A percentile compares a stretch with the other conserved stretches of the same genome.
These are phyloP conservation scores for Hirtodrosophila cameraria DNA, from an alignment of 2,888 invertebrate species.

Conservation along the genomic window DNA sequence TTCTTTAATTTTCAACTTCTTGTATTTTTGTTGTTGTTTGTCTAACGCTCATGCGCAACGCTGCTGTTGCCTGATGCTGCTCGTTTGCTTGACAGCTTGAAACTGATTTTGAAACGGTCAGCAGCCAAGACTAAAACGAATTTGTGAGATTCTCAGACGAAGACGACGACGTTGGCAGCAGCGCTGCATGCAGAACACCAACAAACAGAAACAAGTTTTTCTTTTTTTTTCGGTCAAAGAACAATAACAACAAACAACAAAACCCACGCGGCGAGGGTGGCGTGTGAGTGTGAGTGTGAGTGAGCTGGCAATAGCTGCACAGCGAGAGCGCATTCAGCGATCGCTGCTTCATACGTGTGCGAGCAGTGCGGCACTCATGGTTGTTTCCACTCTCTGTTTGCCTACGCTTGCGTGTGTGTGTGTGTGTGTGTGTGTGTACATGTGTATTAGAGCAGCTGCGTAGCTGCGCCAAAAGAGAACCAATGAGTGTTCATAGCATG, in stretches of 20 bases:
- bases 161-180: constrained; percentile 29
- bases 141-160: constrained; percentile 78
- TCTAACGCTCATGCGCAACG: constrained; percentile 49
- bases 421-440: constrained; percentile 13
- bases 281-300: constrained; percentile 38
- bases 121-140: constrained; percentile 77
- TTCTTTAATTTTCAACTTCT: constrained; percentile 8
- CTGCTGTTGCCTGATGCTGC: constrained; percentile 69
- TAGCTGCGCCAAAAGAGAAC: constrained; percentile 47
- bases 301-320: constrained; percentile 30
- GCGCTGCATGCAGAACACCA: constrained; percentile 47
- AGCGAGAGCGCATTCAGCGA: constrained; percentile 20
- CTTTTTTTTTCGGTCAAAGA: constrained; percentile 35
- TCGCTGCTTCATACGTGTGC: constrained; percentile 7
- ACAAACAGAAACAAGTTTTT: constrained; percentile 67
- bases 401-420: not conserved
- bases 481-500: constrained; percentile 66
- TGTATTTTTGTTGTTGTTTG: constrained; percentile 22
- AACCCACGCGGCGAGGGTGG: constrained; percentile 59
- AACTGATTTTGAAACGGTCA: constrained; percentile 84
- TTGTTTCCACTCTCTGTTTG: constrained; percentile 3
- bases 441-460: too few relatives aligned
- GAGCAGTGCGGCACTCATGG: constrained; percentile 33
- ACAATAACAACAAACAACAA: constrained; percentile 51
- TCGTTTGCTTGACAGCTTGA: constrained; percentile 82